Conservation (phyloP, 2,888 invertebrate species). For the Neelides folsomi region DNA sequence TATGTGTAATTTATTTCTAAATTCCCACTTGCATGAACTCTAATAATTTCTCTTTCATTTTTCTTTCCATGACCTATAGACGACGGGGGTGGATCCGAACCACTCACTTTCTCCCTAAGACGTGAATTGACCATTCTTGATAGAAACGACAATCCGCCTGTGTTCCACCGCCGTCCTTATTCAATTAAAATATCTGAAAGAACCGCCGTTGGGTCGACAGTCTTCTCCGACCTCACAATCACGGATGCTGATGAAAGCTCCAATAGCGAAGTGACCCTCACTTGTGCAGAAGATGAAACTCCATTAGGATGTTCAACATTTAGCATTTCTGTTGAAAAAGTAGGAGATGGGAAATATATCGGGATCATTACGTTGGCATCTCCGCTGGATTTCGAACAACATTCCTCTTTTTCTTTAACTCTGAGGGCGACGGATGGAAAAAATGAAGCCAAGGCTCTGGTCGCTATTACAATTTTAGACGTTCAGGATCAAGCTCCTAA, state of each 20-base stretch:
- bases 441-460: conserved; percentile 52
- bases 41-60: background rate
- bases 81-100: conserved; percentile 45
- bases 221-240: conserved; percentile 52
- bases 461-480: conserved; percentile 61
- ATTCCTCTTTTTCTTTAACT: conserved; percentile 57
- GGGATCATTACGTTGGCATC: conserved; percentile 53
- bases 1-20: background rate
- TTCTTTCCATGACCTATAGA: too few relatives aligned
- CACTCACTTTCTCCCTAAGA: conserved; percentile 63
- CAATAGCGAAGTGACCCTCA: conserved; percentile 55
- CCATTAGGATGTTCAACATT: conserved; percentile 56
- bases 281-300: conserved; percentile 48
- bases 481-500: conserved; percentile 43
- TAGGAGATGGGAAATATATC: conserved; percentile 53
- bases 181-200: conserved; percentile 56
- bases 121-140: conserved; percentile 55
- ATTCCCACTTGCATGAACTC: background rate
- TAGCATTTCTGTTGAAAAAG: conserved; percentile 51
- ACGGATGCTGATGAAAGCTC: conserved; percentile 58
- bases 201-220: conserved; percentile 48
- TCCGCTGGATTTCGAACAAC: conserved; percentile 61
- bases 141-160: conserved; percentile 63
- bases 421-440: conserved; percentile 54
- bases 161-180: conserved; percentile 60